phyloP scores from a whole-genome alignment of 2,113 vertebrate species.

The Melanocharis versteri region DNA sequence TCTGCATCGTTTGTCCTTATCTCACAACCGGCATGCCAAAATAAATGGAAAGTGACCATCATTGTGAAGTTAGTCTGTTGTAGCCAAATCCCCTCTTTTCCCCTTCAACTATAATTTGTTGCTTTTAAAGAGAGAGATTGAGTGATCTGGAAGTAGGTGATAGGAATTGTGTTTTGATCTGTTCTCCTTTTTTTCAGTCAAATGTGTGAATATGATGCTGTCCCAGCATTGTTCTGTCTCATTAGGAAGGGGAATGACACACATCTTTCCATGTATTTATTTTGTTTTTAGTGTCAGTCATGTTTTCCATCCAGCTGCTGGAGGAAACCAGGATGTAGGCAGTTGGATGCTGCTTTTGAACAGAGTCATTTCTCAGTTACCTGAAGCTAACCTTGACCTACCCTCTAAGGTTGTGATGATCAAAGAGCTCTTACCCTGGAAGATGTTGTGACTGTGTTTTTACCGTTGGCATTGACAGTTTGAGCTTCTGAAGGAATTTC shows the following conservation, averaged over 20 bases:
- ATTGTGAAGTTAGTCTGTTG: not conserved
- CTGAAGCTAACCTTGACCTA: not conserved
- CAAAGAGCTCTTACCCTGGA: not conserved
- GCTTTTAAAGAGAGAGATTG: not conserved
- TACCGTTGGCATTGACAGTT: constrained; percentile 20
- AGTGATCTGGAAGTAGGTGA: not conserved
- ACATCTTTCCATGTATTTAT: not conserved
- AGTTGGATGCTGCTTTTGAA: not conserved
- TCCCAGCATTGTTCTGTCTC: not conserved
- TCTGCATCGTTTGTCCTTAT: not conserved
- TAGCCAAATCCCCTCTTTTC: not conserved
- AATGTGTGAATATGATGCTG: not conserved
- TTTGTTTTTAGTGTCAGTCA: not conserved
- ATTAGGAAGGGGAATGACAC: constrained; percentile 2
- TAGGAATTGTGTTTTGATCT: not conserved
- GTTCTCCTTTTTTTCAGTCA: not conserved
- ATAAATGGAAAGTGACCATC: not conserved
- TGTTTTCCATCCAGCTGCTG: not conserved
- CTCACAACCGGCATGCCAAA: not conserved
- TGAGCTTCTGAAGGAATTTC: constrained; percentile 40
- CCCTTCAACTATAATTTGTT: not conserved
- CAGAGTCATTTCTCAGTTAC: not conserved
- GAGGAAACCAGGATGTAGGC: not conserved
- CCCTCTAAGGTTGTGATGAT: not conserved
- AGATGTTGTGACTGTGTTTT: constrained; percentile 1